phyloP scores from a whole-genome alignment of 2,888 invertebrate species.

The Agrotis puta region DNA sequence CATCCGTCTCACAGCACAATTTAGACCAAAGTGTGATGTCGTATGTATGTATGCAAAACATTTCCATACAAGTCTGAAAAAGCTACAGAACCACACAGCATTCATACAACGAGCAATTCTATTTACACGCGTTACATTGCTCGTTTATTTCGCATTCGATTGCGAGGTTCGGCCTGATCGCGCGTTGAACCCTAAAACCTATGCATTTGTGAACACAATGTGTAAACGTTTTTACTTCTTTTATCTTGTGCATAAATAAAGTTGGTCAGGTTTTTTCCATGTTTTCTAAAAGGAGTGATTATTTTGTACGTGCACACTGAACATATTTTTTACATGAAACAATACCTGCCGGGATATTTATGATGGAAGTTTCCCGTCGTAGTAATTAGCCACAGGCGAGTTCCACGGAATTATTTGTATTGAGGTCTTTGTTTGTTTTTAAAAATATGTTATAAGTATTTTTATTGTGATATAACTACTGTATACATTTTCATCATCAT shows the following conservation, averaged over 20 bases:
- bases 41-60: conserved; percentile 47
- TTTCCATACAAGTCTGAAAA: conserved; percentile 42
- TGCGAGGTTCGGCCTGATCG: conserved; percentile 38
- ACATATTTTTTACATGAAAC: conserved; percentile 39
- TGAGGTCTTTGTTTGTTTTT: not conserved
- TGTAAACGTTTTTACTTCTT: conserved; percentile 60
- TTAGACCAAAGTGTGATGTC: conserved; percentile 48
- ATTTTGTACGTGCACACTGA: conserved; percentile 24
- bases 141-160: conserved; percentile 61
- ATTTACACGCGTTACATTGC: conserved; percentile 53
- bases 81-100: conserved; percentile 32
- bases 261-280: conserved; percentile 44
- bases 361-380: conserved; percentile 16
- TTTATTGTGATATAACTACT: no score
- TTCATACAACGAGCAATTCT: conserved; percentile 55
- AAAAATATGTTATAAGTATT: not conserved
- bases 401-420: conserved; percentile 1
- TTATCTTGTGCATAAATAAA: conserved; percentile 63
- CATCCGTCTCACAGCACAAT: conserved; percentile 12
- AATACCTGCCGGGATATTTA: conserved; percentile 17
- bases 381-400: conserved; percentile 27
- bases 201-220: conserved; percentile 66
- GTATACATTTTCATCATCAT: no score
- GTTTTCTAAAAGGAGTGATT: conserved; percentile 55
- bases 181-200: conserved; percentile 63